Base-by-base conservation (phyloP, 1,140 invertebrate species). In the Trachymyrmex cornetzi region DNA sequence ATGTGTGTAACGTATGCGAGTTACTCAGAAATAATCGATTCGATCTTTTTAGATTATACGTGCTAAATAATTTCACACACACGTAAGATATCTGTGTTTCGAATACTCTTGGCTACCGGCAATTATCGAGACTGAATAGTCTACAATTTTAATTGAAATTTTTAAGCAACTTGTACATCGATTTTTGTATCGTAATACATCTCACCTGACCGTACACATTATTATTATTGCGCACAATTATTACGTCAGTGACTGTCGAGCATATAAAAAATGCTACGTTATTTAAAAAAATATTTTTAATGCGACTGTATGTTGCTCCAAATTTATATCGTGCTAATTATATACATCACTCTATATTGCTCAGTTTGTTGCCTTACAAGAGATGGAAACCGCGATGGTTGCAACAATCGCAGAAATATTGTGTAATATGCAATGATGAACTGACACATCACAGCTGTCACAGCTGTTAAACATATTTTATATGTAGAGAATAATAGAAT, bases 261-360 rank as follows among this genome's bases (percentile, higher is more conserved):
- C 55, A 19, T 27, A 24, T 57, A 63, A 71, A 75, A 77, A 79
- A 74, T 53, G 11, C 48, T 24, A 44, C 30, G 12, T 50, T 88
- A 88, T 85, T 93, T 87, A 90, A 92, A 87, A 86, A 92, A 48
- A 77, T 90, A 91, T 92, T 92, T 80, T 88, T 81, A 89, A 88
- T 71, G 27, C 66, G 66, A 88, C 77, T 72, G 59, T 82, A 86
- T 86, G 69, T 90, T 75, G 87, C 67, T 92, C 93, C 92, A 92
- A 92, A 93, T 93, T 91, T 93, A 93, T 77, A 86, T 90, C 61
- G 91, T 85, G 88, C 93, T 93, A 93, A 93, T 93, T 93, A 93
- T 93, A 93, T 55, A 44, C 38, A 71, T 84, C 61, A 77, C 79
- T 77, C 44, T 66, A 61, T 72, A 67, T 79, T 59, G 77, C 71